These are phyloP conservation scores for Chaenodraco wilsoni DNA, from an alignment of 2,797 vertebrate genomes.

Conservation along the genomic window DNA sequence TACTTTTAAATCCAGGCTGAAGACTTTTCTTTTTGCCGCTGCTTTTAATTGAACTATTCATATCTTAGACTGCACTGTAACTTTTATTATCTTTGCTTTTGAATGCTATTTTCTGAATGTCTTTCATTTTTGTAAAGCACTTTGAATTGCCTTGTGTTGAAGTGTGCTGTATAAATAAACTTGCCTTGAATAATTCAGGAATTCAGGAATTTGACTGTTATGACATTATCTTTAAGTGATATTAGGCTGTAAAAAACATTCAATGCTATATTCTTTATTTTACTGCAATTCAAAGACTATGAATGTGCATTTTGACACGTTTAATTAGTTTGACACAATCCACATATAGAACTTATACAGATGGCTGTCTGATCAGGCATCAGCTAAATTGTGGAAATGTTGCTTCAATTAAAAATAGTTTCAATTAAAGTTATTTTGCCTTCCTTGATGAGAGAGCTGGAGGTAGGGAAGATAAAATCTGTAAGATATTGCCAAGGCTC, in stretches of 20 bases:
- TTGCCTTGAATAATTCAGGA: too few relatives aligned
- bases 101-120: too few relatives aligned
- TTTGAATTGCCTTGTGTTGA: too few relatives aligned
- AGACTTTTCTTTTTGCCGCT: too few relatives aligned
- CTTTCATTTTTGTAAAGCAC: too few relatives aligned
- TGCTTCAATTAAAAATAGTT: constrained; percentile 81
- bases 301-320: constrained; percentile 8
- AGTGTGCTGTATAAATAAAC: too few relatives aligned
- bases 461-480: constrained; percentile 79
- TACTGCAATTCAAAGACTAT: constrained; percentile 8
- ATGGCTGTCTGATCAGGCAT: constrained; percentile 18
- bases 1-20: too few relatives aligned
- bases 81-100: too few relatives aligned
- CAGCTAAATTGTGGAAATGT: constrained; percentile 61
- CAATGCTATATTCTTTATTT: neutral
- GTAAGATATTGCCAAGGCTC: constrained; percentile 71
- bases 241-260: neutral
- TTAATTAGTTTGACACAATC: constrained; percentile 40
- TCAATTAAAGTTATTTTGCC: constrained; percentile 84
- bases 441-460: constrained; percentile 76
- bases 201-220: neutral
- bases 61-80: too few relatives aligned
- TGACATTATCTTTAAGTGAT: neutral
- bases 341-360: neutral
- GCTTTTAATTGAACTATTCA: too few relatives aligned